phyloP scores from a whole-genome alignment of 2,888 invertebrate genomes.

The Ectemnius continuus region DNA sequence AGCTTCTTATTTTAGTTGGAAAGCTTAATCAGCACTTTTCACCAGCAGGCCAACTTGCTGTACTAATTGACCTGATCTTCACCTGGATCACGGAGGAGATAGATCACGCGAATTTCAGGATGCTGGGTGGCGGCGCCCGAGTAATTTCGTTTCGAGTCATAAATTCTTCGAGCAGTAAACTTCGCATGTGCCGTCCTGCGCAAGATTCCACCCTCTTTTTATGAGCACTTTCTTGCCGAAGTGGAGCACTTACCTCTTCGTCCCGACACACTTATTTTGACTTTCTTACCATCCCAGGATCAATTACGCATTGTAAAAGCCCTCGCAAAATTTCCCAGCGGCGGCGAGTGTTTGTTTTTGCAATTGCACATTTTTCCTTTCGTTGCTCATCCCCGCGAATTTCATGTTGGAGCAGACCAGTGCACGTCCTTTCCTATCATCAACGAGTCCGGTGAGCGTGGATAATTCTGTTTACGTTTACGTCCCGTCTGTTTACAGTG shows the following conservation, averaged over 20 bases:
- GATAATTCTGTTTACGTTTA: constrained; percentile 13
- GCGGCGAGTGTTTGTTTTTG: no score
- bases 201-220: constrained; percentile 2
- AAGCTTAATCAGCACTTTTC: neutral
- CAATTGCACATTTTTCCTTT: no score
- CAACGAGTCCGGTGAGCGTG: neutral
- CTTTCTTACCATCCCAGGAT: no score
- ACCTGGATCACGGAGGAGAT: neutral
- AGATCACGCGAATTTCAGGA: neutral
- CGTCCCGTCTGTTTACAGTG: constrained; percentile 26
- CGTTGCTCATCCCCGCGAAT: no score
- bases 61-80: no score
- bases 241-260: no score
- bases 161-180: constrained; percentile 10
- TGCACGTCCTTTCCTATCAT: no score
- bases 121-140: neutral
- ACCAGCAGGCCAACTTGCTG: no score
- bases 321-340: no score
- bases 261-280: no score
- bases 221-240: constrained; percentile 3
- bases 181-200: neutral
- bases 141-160: constrained; percentile 16
- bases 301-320: no score
- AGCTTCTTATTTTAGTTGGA: neutral
- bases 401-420: no score